phyloP scores from a whole-genome alignment of 2,797 vertebrate species.

The Psittacula echo region DNA sequence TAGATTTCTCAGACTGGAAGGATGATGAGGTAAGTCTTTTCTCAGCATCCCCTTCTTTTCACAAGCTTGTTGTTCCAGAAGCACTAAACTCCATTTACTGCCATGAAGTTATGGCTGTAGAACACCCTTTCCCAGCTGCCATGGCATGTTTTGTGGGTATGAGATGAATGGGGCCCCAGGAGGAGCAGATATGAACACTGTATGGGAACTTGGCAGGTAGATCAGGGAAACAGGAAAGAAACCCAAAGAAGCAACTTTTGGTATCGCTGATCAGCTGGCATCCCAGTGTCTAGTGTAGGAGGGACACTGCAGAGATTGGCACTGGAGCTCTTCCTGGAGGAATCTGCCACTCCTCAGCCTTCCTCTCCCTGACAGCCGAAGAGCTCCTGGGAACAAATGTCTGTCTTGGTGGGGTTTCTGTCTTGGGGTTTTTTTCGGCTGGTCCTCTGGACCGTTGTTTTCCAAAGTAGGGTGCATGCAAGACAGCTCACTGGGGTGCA shows the following conservation, averaged over 20 bases:
- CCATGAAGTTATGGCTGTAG: not conserved
- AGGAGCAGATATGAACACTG: not conserved
- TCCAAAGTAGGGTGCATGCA: not conserved
- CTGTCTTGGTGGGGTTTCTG: not conserved
- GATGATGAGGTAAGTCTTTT: constrained; percentile 90
- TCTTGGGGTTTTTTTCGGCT: not conserved
- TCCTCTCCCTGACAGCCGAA: not conserved
- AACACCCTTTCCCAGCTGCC: not conserved
- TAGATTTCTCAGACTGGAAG: constrained; percentile 96
- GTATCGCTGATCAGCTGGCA: not conserved
- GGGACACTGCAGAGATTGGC: not conserved
- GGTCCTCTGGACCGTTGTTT: not conserved
- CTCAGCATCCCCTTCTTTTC: not conserved
- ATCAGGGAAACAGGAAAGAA: not conserved
- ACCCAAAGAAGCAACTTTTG: not conserved
- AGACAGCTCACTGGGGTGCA: not conserved
- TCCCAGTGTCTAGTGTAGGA: not conserved
- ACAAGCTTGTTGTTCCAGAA: not conserved
- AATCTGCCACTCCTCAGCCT: not conserved
- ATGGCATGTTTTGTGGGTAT: not conserved
- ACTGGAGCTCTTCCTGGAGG: not conserved
- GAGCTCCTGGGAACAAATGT: not conserved
- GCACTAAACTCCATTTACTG: not conserved
- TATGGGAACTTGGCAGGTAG: not conserved
- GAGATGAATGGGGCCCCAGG: not conserved